Base-by-base conservation (phyloP, 2,113 vertebrate genomes). In the Vombatus ursinus region DNA sequence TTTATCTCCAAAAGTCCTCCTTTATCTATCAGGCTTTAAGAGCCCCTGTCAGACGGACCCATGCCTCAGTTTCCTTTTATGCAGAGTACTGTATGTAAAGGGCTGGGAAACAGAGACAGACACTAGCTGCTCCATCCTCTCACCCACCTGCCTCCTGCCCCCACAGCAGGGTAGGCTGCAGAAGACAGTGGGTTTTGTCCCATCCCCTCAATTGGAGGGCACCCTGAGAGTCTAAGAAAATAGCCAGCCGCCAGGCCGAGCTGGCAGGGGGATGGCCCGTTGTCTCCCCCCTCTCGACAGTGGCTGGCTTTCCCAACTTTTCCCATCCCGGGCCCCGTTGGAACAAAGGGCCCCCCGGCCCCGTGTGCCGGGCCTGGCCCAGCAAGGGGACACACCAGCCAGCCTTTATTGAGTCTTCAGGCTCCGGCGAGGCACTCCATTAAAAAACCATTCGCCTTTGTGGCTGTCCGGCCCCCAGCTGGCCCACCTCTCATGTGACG, bases 391-490 rank as follows among this genome's bases (percentile, higher is more conserved):
- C 98, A 98, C 95, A 90, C 98, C 98, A 96, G 97, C 97, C 92
- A 96, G 97, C 98, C 98, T 98, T 99, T 99, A 99, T 99, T 99
- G 98, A 99, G 98, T 98, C 98, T 98, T 99, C 98, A 99, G 98
- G 98, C 94, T 37, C 98, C 95, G 97, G 98, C 98, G 98, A 98
- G 98, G 98, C 98, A 98, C 98, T 99, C 98, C 98, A 99, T 99
- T 99, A 99, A 99, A 99, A 99, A 99, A 98, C 99, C 98, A 99
- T 99, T 99, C 98, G 96, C 98, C 97, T 99, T 99, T 98, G 98
- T 99, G 98, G 98, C 93, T 95, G 93, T 95, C 96, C 97, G 99
- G 99, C 99, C 98, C 98, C 98, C 99, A 99, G 99, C 99, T 98
- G 99, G 98, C 98, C 98, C 98, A 97, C 98, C 95, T 98, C 98